Evolutionary conservation across 2,797 vertebrate genomes (phyloP), one percentile per base, ranked within the genome.

Genomic region (Halcyon chelicuti): DNA sequence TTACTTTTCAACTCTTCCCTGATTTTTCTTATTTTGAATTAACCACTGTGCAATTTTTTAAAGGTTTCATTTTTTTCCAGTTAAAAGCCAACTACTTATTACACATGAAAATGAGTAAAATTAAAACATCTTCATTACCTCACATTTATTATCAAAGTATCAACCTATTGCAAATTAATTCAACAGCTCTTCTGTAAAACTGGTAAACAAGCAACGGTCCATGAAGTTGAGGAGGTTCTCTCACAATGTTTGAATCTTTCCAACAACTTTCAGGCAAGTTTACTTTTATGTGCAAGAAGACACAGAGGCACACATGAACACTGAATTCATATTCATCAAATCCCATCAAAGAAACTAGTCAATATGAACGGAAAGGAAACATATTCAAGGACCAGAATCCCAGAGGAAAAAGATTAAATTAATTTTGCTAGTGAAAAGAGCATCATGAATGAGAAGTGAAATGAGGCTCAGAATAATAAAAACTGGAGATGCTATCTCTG

Each of bases 361-460:
- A 78, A 68, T 39, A 67, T 31, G 25, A 88, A 35, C 21, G 66
- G 62, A 90, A 91, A 91, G 29, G 18, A 75, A 93, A 81, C 14
- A 57, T 71, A 88, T 92, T 60, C 44, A 89, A 94, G 83, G 55
- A 74, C 74, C 71, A 92, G 62, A 90, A 93, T 70, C 71, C 62
- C 83, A 93, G 61, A 82, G 40, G 33, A 82, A 84, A 88, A 95
- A 17, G 33, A 86, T 4, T 72, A 52, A 58, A 91, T 92, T 90
- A 89, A 55, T 83, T 91, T 46, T 88, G 18, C 66, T 68, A 47
- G 35, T 60, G 71, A 87, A 93, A 91, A 85, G 35, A 83, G 39
- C 55, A 51, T 28, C 11, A 60, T 67, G 71, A 96, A 90, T 51
- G 52, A 94, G 61, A 91, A 86, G 16, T 74, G 44, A 93, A 95